A percentile compares a stretch with the other conserved stretches of the same genome.
Conservation (phyloP, 2,113 vertebrate species). For the Sylvicapra grimmia region DNA sequence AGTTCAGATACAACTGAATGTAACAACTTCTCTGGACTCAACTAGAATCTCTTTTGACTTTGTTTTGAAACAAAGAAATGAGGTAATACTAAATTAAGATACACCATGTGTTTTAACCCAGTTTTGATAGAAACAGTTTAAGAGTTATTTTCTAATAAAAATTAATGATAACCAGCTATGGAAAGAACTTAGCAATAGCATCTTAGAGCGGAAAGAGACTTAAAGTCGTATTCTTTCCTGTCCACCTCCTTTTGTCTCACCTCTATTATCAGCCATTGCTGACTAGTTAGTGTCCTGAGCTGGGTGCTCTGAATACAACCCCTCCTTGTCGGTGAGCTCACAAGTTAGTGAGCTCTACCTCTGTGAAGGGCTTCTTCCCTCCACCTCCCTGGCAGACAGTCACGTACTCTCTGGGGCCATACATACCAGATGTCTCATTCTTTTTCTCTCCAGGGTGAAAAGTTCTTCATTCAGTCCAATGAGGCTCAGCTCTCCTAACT, state of each 20-base stretch:
- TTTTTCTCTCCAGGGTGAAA: not conserved
- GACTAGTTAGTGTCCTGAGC: not conserved
- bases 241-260: not conserved
- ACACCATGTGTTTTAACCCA: not conserved
- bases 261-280: not conserved
- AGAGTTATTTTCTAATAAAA: slow-evolving; percentile 21
- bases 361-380: not conserved
- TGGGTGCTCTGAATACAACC: not conserved
- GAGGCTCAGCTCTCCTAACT: not conserved
- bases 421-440: not conserved
- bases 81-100: not conserved
- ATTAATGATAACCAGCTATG: not conserved
- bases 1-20: not conserved
- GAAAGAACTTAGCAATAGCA: not conserved
- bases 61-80: slow-evolving; percentile 28
- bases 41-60: not conserved
- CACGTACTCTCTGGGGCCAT: not conserved
- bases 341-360: not conserved
- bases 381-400: not conserved
- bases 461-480: not conserved
- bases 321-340: not conserved
- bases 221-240: not conserved
- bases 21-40: not conserved
- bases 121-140: not conserved
- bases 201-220: not conserved